Percentiles rank a stretch among this genome's conserved stretches.
Evolutionary conservation across 2,888 invertebrate species (phyloP).

Genomic region (Metopia argyrocephala): DNA sequence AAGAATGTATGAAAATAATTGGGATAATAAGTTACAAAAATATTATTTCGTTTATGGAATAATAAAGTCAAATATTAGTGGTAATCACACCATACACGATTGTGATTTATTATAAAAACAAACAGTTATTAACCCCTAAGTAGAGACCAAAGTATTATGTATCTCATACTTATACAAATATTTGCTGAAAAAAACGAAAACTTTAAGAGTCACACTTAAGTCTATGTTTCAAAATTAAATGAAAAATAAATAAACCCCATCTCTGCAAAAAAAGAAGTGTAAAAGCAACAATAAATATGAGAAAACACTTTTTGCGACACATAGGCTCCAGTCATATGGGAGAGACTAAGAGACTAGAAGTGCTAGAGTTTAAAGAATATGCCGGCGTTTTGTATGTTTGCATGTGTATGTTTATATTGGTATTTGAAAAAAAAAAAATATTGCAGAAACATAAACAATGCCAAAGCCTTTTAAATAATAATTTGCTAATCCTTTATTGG

Average conservation of each 20-base stretch:
- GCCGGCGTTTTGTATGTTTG: not conserved
- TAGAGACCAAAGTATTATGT: not conserved
- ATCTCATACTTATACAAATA: not conserved
- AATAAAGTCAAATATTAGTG: not conserved
- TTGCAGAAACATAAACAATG: not conserved
- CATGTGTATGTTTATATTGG: not conserved
- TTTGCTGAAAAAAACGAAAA: too few species aligned
- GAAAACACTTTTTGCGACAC: constrained; percentile 33
- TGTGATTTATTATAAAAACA: not conserved
- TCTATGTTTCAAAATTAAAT: too few species aligned
- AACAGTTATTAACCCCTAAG: constrained; percentile 7
- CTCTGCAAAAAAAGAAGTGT: constrained; percentile 24
- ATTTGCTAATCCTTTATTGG: too few species aligned
- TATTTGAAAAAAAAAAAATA: not conserved
- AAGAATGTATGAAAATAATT: constrained; percentile 44
- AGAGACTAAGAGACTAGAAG: not conserved
- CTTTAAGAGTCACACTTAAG: not conserved
- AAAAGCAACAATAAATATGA: constrained; percentile 17
- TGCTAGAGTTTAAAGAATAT: not conserved
- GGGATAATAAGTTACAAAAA: not conserved
- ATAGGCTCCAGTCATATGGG: constrained; percentile 50
- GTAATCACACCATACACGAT: constrained; percentile 5
- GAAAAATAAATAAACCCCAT: not conserved
- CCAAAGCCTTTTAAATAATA: too few species aligned
- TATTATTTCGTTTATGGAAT: too few species aligned